Conservation (phyloP, 1,140 invertebrate genomes). For the Stegodyphus mimosarum region DNA sequence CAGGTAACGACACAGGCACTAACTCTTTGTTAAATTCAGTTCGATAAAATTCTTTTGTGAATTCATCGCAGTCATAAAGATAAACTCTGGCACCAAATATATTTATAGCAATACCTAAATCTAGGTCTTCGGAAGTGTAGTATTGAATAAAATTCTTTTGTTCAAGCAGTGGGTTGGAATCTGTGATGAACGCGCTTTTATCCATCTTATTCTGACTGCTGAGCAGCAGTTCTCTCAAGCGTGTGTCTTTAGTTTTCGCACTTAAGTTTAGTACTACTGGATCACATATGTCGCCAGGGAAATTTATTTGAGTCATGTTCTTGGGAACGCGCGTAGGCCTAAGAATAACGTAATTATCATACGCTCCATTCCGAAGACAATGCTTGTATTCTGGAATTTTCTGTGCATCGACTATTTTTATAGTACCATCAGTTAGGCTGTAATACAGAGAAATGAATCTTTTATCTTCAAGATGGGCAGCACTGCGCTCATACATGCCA, state of each 20-base stretch:
- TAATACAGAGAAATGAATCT: conserved; percentile 6
- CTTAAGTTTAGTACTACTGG: neutral
- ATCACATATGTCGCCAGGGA: neutral
- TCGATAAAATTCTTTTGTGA: conserved; percentile 13
- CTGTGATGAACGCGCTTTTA: neutral
- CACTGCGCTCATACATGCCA: neutral
- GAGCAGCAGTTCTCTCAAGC: neutral
- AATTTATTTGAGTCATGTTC: neutral
- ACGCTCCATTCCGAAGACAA: neutral
- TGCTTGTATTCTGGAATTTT: neutral
- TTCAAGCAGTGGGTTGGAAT: neutral
- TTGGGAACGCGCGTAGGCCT: neutral
- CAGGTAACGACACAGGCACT: neutral
- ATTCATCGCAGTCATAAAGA: conserved; percentile 21
- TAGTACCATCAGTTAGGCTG: neutral
- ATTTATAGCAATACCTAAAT: conserved; percentile 8
- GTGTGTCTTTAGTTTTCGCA: neutral
- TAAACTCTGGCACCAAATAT: conserved; percentile 7
- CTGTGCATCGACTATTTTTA: conserved; percentile 5
- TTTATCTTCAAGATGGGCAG: conserved; percentile 1
- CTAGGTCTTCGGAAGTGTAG: conserved; percentile 5
- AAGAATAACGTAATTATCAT: neutral
- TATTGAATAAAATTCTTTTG: neutral
- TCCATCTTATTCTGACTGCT: neutral
- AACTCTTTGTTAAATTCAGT: conserved; percentile 3